Evolutionary conservation across 2,797 vertebrate genomes (phyloP).

Genomic region (Eospalax fontanierii): DNA sequence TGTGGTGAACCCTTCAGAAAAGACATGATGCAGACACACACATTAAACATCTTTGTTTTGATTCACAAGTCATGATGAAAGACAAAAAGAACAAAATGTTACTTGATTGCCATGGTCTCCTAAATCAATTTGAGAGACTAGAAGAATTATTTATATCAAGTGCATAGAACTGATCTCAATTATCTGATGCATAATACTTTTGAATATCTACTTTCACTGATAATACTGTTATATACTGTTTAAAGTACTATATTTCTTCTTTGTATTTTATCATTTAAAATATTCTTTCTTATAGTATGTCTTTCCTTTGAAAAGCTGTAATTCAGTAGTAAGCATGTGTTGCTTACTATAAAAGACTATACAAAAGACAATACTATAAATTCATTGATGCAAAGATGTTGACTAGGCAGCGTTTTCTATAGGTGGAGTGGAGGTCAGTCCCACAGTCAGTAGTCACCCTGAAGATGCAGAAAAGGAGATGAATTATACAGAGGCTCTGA

Average conservation of each 20-base stretch:
- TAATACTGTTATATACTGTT: neutral
- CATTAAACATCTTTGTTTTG: neutral
- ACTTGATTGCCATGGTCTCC: neutral
- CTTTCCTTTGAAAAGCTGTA: neutral
- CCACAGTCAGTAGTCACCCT: fast-evolving
- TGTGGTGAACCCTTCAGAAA: neutral
- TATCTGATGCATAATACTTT: neutral
- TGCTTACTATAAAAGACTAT: too few species aligned
- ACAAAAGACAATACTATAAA: neutral
- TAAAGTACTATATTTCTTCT: neutral
- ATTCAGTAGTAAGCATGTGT: neutral
- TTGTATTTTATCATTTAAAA: neutral
- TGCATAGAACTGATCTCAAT: neutral
- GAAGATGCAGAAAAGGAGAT: too few species aligned
- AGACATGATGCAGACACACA: neutral
- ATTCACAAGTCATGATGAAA: neutral
- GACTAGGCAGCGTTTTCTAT: too few species aligned
- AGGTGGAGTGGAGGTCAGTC: neutral
- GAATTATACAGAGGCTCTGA: neutral
- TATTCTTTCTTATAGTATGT: neutral
- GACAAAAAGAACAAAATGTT: neutral
- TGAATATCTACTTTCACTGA: neutral
- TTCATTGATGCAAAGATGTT: neutral
- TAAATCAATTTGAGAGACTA: neutral
- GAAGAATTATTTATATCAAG: neutral